Evolutionary conservation across 2,888 invertebrate species (phyloP).

Genomic region (Dione vanillae): DNA sequence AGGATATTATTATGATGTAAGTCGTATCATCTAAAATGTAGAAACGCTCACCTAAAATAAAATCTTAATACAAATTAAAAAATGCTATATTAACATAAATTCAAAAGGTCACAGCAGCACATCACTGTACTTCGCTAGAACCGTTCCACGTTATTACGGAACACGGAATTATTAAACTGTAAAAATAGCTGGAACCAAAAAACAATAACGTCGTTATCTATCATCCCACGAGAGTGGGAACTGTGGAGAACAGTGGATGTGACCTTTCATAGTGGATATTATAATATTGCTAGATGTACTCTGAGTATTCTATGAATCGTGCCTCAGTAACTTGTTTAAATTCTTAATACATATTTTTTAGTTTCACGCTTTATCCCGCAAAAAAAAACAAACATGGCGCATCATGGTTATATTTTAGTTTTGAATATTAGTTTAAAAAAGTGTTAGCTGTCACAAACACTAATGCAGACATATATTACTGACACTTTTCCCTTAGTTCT

Average conservation of each 20-base stretch:
- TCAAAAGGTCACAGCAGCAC: background rate
- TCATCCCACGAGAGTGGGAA: constrained; percentile 51
- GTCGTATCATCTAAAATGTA: background rate
- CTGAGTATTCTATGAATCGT: constrained; percentile 9
- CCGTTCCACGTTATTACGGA: constrained; percentile 38
- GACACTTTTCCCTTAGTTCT: no score
- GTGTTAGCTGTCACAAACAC: no score
- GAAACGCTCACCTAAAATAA: background rate
- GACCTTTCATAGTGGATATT: constrained; percentile 35
- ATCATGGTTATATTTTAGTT: no score
- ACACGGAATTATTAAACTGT: constrained; percentile 41
- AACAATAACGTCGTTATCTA: constrained; percentile 49
- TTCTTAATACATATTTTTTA: background rate
- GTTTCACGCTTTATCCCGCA: background rate
- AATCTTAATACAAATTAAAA: background rate
- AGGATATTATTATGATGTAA: no score
- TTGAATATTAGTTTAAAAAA: no score
- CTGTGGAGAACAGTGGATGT: constrained; percentile 39
- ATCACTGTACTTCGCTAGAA: constrained; percentile 10
- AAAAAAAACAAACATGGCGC: no score
- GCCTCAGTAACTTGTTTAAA: background rate
- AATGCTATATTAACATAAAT: background rate
- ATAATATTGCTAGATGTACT: constrained; percentile 28
- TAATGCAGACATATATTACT: no score
- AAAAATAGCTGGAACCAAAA: constrained; percentile 41